Evolutionary conservation across 2,888 invertebrate genomes (phyloP).

Genomic region (Ophonus ardosiacus): DNA sequence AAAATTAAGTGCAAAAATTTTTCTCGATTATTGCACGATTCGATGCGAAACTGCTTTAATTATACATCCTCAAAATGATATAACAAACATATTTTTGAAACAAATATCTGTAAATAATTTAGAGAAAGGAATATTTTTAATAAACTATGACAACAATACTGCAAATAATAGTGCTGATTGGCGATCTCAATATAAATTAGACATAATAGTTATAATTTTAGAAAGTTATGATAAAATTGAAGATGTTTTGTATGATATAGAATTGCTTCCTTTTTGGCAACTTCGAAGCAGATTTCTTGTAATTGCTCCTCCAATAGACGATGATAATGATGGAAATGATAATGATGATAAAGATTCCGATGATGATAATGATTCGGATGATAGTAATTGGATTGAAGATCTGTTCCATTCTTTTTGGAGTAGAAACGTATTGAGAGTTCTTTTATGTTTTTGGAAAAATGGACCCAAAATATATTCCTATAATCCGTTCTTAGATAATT

Average conservation of each 20-base stretch:
- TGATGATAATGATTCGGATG: conserved; percentile 2
- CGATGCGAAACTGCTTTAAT: conserved; percentile 27
- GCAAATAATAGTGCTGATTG: not conserved
- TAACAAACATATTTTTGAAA: conserved; percentile 19
- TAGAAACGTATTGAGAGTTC: conserved; percentile 21
- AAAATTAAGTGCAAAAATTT: conserved; percentile 19
- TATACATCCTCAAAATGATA: not conserved
- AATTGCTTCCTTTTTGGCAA: conserved; percentile 35
- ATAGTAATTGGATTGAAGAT: conserved; percentile 4
- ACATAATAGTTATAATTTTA: conserved; percentile 43
- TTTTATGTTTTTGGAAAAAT: conserved; percentile 46
- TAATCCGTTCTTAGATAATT: conserved; percentile 51
- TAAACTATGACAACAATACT: conserved; percentile 40
- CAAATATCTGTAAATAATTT: conserved; percentile 4
- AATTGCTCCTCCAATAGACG: conserved; percentile 19
- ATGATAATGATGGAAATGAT: conserved; percentile 24
- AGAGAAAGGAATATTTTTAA: conserved; percentile 24
- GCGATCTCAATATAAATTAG: conserved; percentile 30
- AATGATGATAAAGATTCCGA: conserved; percentile 6
- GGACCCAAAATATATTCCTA: conserved; percentile 45
- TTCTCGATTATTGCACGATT: conserved; percentile 13
- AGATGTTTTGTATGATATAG: conserved; percentile 49
- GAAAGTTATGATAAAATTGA: conserved; percentile 30
- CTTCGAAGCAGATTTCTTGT: conserved; percentile 42
- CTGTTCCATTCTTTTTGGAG: conserved; percentile 45